Evolutionary conservation across 1,140 invertebrate genomes (phyloP).

Genomic region (Magallana gigas): DNA sequence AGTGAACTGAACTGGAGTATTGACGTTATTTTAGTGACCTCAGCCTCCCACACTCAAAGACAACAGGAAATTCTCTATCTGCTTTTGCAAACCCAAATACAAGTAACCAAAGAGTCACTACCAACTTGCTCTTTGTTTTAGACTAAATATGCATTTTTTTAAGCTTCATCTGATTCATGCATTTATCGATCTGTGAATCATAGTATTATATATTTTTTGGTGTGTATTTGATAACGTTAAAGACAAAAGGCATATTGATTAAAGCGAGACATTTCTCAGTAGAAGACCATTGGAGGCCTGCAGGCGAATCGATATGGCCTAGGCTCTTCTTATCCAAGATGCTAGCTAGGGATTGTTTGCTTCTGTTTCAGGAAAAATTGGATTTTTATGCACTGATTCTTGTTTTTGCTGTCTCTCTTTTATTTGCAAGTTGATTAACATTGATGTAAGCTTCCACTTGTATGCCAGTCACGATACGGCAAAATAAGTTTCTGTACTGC

Average conservation of each 20-base stretch:
- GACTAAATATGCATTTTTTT: background rate
- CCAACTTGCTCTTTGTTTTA: background rate
- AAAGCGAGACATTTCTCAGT: conserved; percentile 8
- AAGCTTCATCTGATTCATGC: background rate
- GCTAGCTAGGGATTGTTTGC: conserved; percentile 23
- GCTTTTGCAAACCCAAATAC: background rate
- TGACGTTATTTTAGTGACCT: conserved; percentile 4
- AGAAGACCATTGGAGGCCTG: background rate
- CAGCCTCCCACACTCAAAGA: background rate
- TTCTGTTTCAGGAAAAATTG: background rate
- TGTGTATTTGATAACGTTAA: conserved; percentile 34
- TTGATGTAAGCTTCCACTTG: too few relatives aligned
- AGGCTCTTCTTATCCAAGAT: conserved; percentile 10
- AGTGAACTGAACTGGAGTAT: background rate
- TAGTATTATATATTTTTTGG: conserved; percentile 28
- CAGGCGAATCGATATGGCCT: background rate
- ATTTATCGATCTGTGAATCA: conserved; percentile 19
- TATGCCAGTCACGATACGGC: too few relatives aligned
- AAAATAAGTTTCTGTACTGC: too few relatives aligned
- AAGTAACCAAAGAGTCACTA: too few relatives aligned
- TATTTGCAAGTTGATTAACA: too few relatives aligned
- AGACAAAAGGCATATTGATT: conserved; percentile 33
- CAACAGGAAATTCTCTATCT: background rate
- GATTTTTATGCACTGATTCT: conserved; percentile 1
- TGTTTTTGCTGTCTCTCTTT: background rate